Base-by-base conservation (phyloP, 2,113 vertebrate genomes). In the Stegostoma tigrinum region DNA sequence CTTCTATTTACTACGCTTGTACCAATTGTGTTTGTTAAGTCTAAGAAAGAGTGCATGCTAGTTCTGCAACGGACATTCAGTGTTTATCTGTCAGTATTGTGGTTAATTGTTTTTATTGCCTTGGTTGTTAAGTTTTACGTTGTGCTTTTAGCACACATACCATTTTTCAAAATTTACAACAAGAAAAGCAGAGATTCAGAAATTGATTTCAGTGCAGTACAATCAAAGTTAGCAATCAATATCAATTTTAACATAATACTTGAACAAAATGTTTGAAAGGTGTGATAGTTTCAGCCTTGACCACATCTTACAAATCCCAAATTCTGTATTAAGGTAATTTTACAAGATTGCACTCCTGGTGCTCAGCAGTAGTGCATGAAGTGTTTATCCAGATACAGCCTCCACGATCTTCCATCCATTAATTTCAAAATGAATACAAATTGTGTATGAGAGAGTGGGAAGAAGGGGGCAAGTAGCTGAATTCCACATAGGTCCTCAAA, bases 1-100 rank as follows among this genome's bases (percentile, higher is more conserved):
- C 91, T 94, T 24, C n/a, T 68, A 68, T 94, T 94, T 94, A 94
- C 66, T 94, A 66, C 7, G 38, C 66, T 68, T 66, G 38, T 93
- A 45, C 91, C 45, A 94, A 24, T 94, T 42, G 34, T 94, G 66
- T 94, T 94, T 70, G 64, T 94, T 94, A 70, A 94, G 38, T 10
- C n/a, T 68, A 42, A 68, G 23, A 24, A 68, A 94, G 91, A 38
- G 34, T 68, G 66, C n/a, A n/a, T 27, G n/a, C 91, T 68, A 94
- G 66, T 70, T 94, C 66, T 94, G 64, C 91, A 94, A 94, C 38
- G 66, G 66, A 94, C 91, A 70, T 27, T 42, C 66, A 45, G 66
- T 66, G 67, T 67, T 94, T 94, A 66, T 94, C 90, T 94, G 91
- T 45, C 34, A 68, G 5, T 7, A 27, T 94, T 70, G 91, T 42